Percentiles rank a stretch among this genome's conserved stretches.
Conservation (phyloP, 1,140 invertebrate genomes). For the Leptestheria dahalacensis region DNA sequence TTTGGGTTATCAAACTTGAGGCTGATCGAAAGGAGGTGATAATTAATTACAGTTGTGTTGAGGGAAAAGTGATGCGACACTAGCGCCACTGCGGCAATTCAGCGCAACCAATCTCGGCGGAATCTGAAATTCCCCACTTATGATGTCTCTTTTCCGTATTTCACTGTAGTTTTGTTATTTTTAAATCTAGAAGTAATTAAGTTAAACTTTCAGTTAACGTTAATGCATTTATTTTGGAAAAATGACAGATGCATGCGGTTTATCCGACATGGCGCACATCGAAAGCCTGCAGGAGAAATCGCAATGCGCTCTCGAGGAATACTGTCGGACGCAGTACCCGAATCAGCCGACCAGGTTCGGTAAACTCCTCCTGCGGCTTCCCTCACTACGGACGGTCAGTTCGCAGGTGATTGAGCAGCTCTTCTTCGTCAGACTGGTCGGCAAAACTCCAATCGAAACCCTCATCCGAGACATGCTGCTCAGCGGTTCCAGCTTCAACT, state of each 20-base stretch:
- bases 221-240: background rate
- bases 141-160: no score
- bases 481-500: slow-evolving; percentile 81
- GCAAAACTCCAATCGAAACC: slow-evolving; percentile 94
- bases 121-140: no score
- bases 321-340: slow-evolving; percentile 87
- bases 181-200: no score
- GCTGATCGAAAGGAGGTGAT: no score
- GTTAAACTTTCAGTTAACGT: no score
- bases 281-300: slow-evolving; percentile 93
- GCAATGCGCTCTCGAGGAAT: slow-evolving; percentile 90
- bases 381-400: slow-evolving; percentile 78
- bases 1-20: no score
- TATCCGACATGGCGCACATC: slow-evolving; percentile 85
- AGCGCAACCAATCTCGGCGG: no score
- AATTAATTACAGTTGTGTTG: no score
- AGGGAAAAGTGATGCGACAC: no score
- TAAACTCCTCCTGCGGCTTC: slow-evolving; percentile 79
- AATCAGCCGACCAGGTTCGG: slow-evolving; percentile 91
- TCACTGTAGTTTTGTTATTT: no score
- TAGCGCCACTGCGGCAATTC: no score
- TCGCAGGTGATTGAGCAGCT: slow-evolving; percentile 92
- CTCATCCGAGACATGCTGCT: slow-evolving; percentile 89
- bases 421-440: slow-evolving; percentile 90
- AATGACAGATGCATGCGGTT: slow-evolving; percentile 79